Conservation (phyloP, 2,797 vertebrate genomes). For the Ispidina picta region DNA sequence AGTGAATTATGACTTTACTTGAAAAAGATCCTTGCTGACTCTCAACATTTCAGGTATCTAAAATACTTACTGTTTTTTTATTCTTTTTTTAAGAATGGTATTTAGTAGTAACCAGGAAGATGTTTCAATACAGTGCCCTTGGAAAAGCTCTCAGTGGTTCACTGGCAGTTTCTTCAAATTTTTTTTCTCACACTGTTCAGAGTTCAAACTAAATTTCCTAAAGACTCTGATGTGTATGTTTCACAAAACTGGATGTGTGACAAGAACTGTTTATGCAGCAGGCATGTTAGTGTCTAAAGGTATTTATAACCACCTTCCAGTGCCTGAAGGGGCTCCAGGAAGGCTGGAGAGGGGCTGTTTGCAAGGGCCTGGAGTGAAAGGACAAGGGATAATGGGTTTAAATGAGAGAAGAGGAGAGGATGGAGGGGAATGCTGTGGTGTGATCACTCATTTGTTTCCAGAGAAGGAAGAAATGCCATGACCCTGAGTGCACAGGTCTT, state of each 20-base stretch:
- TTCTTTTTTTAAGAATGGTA: not conserved
- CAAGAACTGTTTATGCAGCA: not conserved
- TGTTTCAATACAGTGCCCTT: not conserved
- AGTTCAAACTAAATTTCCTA: not conserved
- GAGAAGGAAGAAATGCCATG: not conserved
- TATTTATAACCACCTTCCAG: too few relatives aligned
- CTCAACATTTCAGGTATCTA: not conserved
- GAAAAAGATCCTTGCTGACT: not conserved
- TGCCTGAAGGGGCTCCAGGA: too few relatives aligned
- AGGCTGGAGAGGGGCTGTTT: too few relatives aligned
- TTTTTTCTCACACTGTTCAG: not conserved
- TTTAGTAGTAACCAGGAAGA: not conserved
- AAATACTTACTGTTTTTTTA: not conserved
- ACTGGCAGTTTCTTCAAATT: not conserved
- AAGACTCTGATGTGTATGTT: not conserved
- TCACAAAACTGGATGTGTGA: not conserved
- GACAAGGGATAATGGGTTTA: too few relatives aligned
- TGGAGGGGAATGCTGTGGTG: not conserved
- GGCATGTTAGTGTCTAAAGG: not conserved
- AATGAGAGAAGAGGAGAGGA: not conserved
- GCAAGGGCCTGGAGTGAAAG: too few relatives aligned
- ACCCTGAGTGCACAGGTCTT: not conserved
- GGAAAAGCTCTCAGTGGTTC: not conserved
- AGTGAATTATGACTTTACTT: not conserved
- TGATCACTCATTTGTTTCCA: not conserved